Conservation (phyloP, 2,888 invertebrate species). For the Phyllotreta striolata region DNA sequence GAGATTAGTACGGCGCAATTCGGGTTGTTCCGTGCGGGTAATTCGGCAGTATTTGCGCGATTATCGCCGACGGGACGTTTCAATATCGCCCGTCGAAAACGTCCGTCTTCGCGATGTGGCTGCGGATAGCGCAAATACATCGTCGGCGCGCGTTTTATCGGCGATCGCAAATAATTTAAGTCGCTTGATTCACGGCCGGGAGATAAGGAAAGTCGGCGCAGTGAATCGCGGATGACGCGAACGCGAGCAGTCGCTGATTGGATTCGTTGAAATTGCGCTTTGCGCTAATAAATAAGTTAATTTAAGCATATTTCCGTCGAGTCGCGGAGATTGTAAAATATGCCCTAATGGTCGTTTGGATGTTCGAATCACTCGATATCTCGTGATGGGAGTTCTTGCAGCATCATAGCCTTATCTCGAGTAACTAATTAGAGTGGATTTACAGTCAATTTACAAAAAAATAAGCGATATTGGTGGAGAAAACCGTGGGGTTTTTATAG, state of each 20-base stretch:
- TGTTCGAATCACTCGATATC: too few species aligned
- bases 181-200: constrained; percentile 15
- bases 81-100: neutral
- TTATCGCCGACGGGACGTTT: neutral
- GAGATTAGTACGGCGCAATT: too few species aligned
- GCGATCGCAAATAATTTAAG: constrained; percentile 23
- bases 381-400: too few species aligned
- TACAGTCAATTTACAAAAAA: too few species aligned
- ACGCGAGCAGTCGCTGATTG: constrained; percentile 27
- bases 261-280: constrained; percentile 15
- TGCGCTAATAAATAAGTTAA: constrained; percentile 22
- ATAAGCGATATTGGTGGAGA: neutral
- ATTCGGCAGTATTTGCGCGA: neutral
- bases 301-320: constrained; percentile 11
- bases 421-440: too few species aligned
- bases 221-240: constrained; percentile 19
- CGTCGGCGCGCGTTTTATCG: constrained; percentile 20
- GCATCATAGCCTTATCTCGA: too few species aligned
- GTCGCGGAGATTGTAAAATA: too few species aligned
- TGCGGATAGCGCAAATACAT: neutral
- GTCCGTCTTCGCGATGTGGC: constrained; percentile 7
- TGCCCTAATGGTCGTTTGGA: too few species aligned
- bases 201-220: constrained; percentile 6
- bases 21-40: neutral
- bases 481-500: neutral